phyloP scores from a whole-genome alignment of 2,113 vertebrate genomes.

The Poeciliopsis prolifica region DNA sequence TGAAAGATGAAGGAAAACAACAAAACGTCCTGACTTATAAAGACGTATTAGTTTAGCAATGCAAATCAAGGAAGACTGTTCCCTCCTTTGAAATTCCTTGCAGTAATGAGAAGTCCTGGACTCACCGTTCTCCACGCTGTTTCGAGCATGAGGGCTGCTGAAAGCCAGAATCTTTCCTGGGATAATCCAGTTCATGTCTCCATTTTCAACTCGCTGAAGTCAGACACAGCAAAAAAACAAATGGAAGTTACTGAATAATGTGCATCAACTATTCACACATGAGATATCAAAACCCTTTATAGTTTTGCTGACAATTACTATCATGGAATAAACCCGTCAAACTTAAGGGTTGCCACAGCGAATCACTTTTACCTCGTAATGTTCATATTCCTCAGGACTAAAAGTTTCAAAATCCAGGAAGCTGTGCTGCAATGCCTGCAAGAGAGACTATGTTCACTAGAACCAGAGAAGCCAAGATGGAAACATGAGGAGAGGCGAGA shows the following conservation, averaged over 20 bases:
- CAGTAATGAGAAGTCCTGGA: not conserved
- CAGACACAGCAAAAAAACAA: not conserved
- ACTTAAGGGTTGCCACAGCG: not conserved
- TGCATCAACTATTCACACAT: too few relatives aligned
- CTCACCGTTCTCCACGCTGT: not conserved
- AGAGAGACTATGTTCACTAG: not conserved
- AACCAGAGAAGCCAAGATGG: not conserved
- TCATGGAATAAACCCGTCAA: not conserved
- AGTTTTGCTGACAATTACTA: not conserved
- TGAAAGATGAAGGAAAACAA: not conserved
- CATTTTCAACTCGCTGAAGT: not conserved
- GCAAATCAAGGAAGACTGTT: not conserved
- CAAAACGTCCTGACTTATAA: not conserved
- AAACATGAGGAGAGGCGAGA: not conserved
- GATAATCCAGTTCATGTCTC: not conserved
- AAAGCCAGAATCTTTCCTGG: not conserved
- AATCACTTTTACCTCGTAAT: not conserved
- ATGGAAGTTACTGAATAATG: not conserved
- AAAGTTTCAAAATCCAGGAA: not conserved
- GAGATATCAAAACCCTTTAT: not conserved
- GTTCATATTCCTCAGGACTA: not conserved
- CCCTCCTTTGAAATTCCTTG: not conserved
- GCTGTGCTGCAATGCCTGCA: not conserved
- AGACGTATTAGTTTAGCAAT: not conserved
- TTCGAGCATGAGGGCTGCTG: not conserved